Conservation (phyloP, 2,113 vertebrate species). For the Tetraodon nigroviridis region DNA sequence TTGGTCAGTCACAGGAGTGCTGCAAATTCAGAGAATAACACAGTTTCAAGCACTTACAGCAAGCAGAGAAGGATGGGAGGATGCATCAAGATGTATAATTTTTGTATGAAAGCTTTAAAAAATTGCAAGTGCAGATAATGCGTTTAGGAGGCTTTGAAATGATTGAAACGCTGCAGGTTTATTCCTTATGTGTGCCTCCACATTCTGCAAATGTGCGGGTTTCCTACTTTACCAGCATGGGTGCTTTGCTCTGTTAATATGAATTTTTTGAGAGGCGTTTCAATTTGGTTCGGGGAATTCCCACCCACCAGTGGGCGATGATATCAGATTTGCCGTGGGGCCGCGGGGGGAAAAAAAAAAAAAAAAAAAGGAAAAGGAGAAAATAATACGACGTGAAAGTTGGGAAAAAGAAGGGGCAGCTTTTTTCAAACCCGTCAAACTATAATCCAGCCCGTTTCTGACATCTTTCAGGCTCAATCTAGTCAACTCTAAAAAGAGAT, state of each 20-base stretch:
- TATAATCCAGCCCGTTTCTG: slow-evolving; percentile 1
- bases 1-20: too few relatives aligned
- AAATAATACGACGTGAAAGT: slow-evolving; percentile 16
- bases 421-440: slow-evolving; percentile 11
- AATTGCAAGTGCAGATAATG: too few relatives aligned
- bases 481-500: neutral
- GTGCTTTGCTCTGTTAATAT: neutral
- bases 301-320: too few relatives aligned
- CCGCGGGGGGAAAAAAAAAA: too few relatives aligned
- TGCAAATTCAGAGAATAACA: neutral
- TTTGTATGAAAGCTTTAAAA: too few relatives aligned
- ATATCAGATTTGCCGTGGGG: too few relatives aligned
- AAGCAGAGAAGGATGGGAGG: too few relatives aligned
- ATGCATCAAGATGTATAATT: too few relatives aligned
- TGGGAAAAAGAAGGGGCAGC: slow-evolving; percentile 9
- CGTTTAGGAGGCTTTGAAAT: neutral
- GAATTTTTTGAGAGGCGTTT: too few relatives aligned
- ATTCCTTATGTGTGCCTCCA: too few relatives aligned
- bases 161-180: neutral
- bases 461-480: neutral
- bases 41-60: neutral
- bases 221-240: neutral
- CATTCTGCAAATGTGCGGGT: neutral
- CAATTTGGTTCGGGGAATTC: too few relatives aligned
- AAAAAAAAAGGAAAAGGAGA: too few relatives aligned